Evolutionary conservation across 2,888 invertebrate genomes (phyloP).

Genomic region (Lithophane socia): DNA sequence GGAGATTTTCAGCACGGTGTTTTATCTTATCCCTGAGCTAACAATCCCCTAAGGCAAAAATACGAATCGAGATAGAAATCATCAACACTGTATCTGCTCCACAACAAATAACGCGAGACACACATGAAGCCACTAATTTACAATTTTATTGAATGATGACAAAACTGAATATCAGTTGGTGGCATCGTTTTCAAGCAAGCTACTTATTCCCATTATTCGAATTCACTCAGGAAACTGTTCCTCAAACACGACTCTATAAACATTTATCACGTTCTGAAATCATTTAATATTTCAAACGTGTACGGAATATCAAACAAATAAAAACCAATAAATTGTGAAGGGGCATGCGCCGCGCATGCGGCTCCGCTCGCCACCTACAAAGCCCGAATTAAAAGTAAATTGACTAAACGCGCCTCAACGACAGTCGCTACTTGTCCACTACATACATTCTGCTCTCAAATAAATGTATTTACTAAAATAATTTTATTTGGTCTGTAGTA

Average conservation of each 20-base stretch:
- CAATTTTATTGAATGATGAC: background rate
- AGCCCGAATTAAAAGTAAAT: too few relatives aligned
- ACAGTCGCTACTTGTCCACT: too few relatives aligned
- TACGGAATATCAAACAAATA: constrained; percentile 51
- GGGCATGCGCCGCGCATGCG: background rate
- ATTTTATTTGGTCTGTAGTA: too few relatives aligned
- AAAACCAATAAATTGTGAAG: constrained; percentile 10
- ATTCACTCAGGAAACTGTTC: background rate
- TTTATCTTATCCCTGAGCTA: background rate
- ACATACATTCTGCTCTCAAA: background rate
- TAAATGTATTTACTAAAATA: too few relatives aligned
- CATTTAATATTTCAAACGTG: constrained; percentile 46
- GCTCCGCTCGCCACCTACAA: too few relatives aligned
- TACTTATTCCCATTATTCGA: background rate
- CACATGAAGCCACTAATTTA: background rate
- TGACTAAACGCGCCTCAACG: too few relatives aligned
- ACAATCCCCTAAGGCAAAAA: background rate
- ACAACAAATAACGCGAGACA: background rate
- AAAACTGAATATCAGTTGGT: background rate
- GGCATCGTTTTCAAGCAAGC: background rate
- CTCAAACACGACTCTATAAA: constrained; percentile 9
- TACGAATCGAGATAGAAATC: background rate
- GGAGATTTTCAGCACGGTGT: background rate
- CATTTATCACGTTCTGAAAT: constrained; percentile 28
- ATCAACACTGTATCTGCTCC: background rate